Evolutionary conservation across 2,113 vertebrate genomes (phyloP).

Genomic region (Pantherophis guttatus): DNA sequence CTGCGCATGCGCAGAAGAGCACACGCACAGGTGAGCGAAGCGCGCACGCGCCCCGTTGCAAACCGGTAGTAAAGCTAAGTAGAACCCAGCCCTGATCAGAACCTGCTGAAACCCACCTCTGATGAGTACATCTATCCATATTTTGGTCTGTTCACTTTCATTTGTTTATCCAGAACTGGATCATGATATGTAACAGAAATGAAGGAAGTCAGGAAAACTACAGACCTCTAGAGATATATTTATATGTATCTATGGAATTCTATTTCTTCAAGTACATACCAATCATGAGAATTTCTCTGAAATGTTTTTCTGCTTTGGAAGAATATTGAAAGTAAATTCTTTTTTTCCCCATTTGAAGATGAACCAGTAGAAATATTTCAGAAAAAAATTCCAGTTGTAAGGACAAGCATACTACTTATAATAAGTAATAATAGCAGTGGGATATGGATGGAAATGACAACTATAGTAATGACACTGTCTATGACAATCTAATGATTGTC

Average conservation of each 20-base stretch:
- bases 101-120: too few species aligned
- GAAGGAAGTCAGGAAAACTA: neutral
- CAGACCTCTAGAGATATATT: neutral
- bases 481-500: constrained; percentile 43
- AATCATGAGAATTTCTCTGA: neutral
- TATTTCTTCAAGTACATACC: neutral
- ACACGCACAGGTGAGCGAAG: too few species aligned
- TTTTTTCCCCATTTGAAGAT: neutral
- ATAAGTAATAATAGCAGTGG: neutral
- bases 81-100: too few species aligned
- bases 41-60: too few species aligned
- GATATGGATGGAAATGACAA: neutral
- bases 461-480: constrained; percentile 18
- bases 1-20: too few species aligned
- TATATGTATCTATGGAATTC: neutral
- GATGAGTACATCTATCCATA: neutral
- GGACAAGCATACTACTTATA: neutral
- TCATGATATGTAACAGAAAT: neutral
- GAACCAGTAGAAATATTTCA: neutral
- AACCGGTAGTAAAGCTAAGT: too few species aligned
- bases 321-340: neutral
- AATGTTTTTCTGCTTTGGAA: neutral
- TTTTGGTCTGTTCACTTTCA: neutral
- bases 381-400: neutral
- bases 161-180: neutral